Base-by-base conservation (phyloP, 2,113 vertebrate species). In the Columba janthina region DNA sequence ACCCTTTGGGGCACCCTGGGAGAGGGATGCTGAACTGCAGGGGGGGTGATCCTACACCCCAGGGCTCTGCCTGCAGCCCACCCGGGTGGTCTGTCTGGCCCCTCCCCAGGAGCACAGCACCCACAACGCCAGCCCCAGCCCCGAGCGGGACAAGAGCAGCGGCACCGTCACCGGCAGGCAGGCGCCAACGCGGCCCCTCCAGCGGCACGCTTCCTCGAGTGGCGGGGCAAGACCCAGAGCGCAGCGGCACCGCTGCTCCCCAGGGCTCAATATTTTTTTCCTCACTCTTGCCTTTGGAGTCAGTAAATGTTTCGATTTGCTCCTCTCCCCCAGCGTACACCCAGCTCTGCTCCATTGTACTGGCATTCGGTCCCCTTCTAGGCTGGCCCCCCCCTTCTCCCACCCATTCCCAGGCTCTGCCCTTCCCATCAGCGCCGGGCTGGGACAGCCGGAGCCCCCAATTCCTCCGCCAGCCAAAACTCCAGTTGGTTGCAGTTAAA, bases 401-500 rank as follows among this genome's bases (percentile, higher is more conserved):
- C 86, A 88, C 67, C 95, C 86, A 4, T 90, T 96, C 88, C 74
- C 71, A 91, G 92, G 91, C 90, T 96, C 93, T 97, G 92, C 94
- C 93, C 86, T 95, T 81, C 79, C 73, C 91, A 83, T 20, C 73
- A 93, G 89, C 7, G 29, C 84, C 48, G 32, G 70, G 87, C 79
- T 19, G 51, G 93, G 96, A 97, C 93, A 96, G 74, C 89, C 90
- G 8, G 65, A 94, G 94, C 90, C 89, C 93, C 93, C 82, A 90
- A 8, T 89, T 95, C 56, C 64, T 91, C 67, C 38, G 34, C 79
- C 92, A 94, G 93, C 92, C 91, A 91, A 93, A 95, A 94, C 95
- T 92, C 73, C 95, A 94, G 82, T 94, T 84, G 71, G 84, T 89
- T 94, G 90, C 93, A 92, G 92, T 96, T 95, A 94, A 95, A 94